phyloP scores from a whole-genome alignment of 1,140 invertebrate genomes.

The Anastrepha ludens region DNA sequence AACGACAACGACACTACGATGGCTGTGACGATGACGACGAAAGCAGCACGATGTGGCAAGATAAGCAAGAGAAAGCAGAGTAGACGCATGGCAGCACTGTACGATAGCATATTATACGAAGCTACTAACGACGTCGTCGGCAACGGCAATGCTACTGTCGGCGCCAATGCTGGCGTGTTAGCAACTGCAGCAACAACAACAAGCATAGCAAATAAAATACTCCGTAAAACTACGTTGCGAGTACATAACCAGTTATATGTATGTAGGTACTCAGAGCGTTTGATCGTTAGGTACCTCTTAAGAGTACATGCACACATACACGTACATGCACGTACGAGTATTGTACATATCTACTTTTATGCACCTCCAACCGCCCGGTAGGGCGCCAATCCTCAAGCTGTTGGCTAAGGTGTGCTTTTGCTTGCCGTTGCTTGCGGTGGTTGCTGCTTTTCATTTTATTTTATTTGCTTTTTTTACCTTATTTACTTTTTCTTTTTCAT shows the following conservation, averaged over 20 bases:
- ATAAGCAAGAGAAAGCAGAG: conserved; percentile 50
- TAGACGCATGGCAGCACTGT: background rate
- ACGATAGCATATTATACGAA: background rate
- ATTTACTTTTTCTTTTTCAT: no score
- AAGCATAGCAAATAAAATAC: background rate
- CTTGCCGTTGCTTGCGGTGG: no score
- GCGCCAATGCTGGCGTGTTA: background rate
- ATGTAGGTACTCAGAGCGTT: conserved; percentile 33
- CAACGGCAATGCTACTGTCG: background rate
- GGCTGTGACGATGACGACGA: background rate
- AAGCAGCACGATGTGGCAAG: conserved; percentile 8
- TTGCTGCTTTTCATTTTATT: no score
- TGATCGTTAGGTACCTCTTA: background rate
- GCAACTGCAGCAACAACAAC: background rate
- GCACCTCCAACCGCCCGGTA: no score
- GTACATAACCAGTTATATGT: background rate
- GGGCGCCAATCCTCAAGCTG: no score
- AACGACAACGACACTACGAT: conserved; percentile 57
- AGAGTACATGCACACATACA: conserved; percentile 59
- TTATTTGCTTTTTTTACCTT: no score
- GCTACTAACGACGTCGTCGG: background rate
- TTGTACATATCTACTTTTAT: no score
- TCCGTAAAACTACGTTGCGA: background rate
- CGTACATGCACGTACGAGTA: conserved; percentile 64
- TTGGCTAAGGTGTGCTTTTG: no score